Conservation (phyloP, 2,797 vertebrate species). For the Tenualosa thibaudeaui region DNA sequence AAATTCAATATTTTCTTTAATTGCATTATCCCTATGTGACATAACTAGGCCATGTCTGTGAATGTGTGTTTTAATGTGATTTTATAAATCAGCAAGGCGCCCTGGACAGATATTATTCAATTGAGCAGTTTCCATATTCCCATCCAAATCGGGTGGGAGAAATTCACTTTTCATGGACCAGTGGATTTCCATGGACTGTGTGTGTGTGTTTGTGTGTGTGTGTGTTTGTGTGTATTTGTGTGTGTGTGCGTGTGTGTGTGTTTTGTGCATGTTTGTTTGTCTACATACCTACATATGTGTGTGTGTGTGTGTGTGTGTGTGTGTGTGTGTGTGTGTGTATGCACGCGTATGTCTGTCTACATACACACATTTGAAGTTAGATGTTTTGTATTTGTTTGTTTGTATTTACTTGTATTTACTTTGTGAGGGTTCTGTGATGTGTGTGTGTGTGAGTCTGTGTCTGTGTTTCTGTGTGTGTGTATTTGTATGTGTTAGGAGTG, state of each 20-base stretch:
- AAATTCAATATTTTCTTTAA: background rate
- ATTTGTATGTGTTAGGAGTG: background rate
- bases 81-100: background rate
- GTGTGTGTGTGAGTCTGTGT: background rate
- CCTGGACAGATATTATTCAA: background rate
- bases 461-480: background rate
- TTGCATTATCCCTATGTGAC: background rate
- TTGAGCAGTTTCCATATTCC: background rate
- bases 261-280: background rate
- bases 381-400: too few species aligned
- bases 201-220: conserved; percentile 4
- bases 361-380: too few species aligned
- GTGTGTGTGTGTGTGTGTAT: background rate
- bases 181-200: background rate
- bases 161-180: background rate
- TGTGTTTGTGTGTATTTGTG: background rate
- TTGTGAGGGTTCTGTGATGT: too few species aligned
- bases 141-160: background rate
- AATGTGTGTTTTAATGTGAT: conserved; percentile 18
- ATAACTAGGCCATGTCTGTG: conserved; percentile 18
- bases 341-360: background rate
- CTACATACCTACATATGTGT: background rate
- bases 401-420: too few species aligned
- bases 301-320: background rate
- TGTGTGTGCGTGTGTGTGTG: background rate